Percentiles rank a stretch among this genome's conserved stretches.
phyloP scores from a whole-genome alignment of 1,140 invertebrate species.

The Copidosoma floridanum region DNA sequence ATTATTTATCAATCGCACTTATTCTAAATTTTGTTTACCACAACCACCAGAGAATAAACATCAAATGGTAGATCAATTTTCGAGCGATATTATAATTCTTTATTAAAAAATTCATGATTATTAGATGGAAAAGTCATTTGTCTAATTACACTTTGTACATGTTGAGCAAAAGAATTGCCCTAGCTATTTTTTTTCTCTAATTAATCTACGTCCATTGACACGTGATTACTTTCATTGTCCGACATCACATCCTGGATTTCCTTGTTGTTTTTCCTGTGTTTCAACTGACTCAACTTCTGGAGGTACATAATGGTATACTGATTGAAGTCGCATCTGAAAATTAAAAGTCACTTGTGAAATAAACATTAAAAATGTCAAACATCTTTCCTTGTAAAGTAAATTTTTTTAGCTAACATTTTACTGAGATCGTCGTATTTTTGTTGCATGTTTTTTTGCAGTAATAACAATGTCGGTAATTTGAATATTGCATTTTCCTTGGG shows the following conservation, averaged over 20 bases:
- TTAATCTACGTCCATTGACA: slow-evolving; percentile 35
- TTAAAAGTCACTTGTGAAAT: slow-evolving; percentile 28
- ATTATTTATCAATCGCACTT: slow-evolving; percentile 3
- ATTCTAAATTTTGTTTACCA: no score
- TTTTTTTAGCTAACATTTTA: slow-evolving; percentile 73
- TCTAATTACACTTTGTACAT: slow-evolving; percentile 6
- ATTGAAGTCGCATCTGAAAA: slow-evolving; percentile 77
- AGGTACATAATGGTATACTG: slow-evolving; percentile 73
- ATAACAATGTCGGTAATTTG: slow-evolving; percentile 65
- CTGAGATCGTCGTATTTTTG: slow-evolving; percentile 78
- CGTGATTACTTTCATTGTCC: slow-evolving; percentile 49
- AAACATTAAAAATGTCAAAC: slow-evolving; percentile 25
- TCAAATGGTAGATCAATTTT: no score
- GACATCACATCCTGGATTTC: slow-evolving; percentile 31
- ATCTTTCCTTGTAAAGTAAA: background rate
- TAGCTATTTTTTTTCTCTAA: no score
- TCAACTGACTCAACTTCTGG: slow-evolving; percentile 57
- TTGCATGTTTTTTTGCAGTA: slow-evolving; percentile 77
- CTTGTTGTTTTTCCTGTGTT: slow-evolving; percentile 38
- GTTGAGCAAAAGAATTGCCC: no score
- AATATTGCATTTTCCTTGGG: slow-evolving; percentile 57
- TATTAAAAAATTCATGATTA: slow-evolving; percentile 12
- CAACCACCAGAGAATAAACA: no score
- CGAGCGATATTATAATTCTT: no score
- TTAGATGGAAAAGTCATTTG: background rate